A percentile compares a stretch with the other conserved stretches of the same genome.
These are phyloP conservation scores for Gobionotothen gibberifrons DNA, from an alignment of 2,797 vertebrate species.

Conservation along the genomic window DNA sequence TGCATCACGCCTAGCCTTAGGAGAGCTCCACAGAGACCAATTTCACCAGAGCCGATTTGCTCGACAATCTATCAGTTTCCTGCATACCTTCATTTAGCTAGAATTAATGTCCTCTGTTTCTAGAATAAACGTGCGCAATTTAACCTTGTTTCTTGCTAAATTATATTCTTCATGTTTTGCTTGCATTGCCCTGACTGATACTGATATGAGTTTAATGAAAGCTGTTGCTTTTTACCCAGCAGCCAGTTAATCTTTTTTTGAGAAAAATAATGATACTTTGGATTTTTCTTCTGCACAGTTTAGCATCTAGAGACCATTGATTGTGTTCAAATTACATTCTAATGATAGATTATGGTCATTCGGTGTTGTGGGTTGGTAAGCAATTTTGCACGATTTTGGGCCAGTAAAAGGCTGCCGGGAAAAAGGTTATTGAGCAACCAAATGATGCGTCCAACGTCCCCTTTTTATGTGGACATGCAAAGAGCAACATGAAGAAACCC, in stretches of 20 bases:
- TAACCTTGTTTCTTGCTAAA: conserved; percentile 36
- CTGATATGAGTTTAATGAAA: conserved; percentile 45
- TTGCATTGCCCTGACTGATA: conserved; percentile 23
- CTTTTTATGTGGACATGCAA: no score
- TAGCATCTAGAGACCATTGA: conserved; percentile 19
- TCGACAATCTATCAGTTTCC: conserved; percentile 52
- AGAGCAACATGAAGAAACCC: no score
- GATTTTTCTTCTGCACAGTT: conserved; percentile 22
- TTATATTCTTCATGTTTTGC: conserved; percentile 38
- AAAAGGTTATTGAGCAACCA: conserved; percentile 8
- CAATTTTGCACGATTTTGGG: not conserved
- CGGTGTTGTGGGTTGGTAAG: conserved; percentile 2
- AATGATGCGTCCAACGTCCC: not conserved
- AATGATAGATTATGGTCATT: conserved; percentile 14
- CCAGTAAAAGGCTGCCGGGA: conserved; percentile 4
- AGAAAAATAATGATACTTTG: conserved; percentile 21
- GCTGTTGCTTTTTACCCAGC: conserved; percentile 25
- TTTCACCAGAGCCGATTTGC: conserved; percentile 62
- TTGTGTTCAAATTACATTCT: conserved; percentile 31
- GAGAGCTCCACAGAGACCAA: conserved; percentile 64
- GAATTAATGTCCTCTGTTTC: conserved; percentile 48
- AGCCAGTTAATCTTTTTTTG: conserved; percentile 27
- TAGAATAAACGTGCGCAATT: conserved; percentile 39
- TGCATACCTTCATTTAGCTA: conserved; percentile 57
- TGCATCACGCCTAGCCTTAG: conserved; percentile 73